Conservation (phyloP, 2,113 vertebrate genomes). For the Rhabdornis inornatus region DNA sequence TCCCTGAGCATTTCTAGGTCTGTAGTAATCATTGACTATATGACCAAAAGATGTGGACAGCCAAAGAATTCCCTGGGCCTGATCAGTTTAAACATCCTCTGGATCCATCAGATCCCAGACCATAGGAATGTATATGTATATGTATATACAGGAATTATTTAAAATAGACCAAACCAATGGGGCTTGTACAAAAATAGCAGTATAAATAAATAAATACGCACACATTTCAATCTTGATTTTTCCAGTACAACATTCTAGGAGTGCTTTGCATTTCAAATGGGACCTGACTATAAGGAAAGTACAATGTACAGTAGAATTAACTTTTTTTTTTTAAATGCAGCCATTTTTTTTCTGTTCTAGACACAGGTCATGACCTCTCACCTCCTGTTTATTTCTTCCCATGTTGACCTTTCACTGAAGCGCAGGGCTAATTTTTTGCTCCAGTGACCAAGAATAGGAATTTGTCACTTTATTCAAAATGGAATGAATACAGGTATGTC, state of each 20-base stretch:
- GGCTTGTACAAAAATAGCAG: neutral
- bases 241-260: neutral
- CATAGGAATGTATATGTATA: neutral
- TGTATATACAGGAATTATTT: neutral
- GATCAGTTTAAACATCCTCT: neutral
- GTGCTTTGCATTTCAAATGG: neutral
- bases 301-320: slow-evolving; percentile 13
- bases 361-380: slow-evolving; percentile 49
- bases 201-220: neutral
- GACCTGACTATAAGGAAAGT: neutral
- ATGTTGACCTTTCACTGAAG: slow-evolving; percentile 76
- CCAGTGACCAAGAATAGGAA: slow-evolving; percentile 79
- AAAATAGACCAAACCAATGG: neutral
- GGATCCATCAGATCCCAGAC: neutral
- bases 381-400: slow-evolving; percentile 65
- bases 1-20: neutral
- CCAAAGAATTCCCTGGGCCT: neutral
- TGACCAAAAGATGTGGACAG: neutral
- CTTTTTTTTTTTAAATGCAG: neutral
- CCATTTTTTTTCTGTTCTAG: slow-evolving; percentile 35
- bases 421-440: slow-evolving; percentile 83
- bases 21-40: neutral
- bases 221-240: neutral
- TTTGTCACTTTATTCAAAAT: slow-evolving; percentile 83
- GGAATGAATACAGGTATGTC: slow-evolving; percentile 73